A percentile compares a stretch with the other conserved stretches of the same genome.
Evolutionary conservation across 2,888 invertebrate genomes (phyloP).

Genomic region (Aspidiotus rigidus): DNA sequence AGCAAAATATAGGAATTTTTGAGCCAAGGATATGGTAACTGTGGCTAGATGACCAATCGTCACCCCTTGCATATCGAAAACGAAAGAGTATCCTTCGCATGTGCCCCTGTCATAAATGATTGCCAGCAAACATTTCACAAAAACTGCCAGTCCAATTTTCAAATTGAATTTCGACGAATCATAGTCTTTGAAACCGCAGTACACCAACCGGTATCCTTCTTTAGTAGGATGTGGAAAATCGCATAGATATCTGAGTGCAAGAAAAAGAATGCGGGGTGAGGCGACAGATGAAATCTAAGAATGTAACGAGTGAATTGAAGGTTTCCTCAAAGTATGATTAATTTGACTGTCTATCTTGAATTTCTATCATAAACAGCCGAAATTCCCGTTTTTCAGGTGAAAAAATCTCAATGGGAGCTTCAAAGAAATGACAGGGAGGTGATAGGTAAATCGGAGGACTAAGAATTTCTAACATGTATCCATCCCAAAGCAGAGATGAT

Average conservation of each 20-base stretch:
- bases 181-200: conserved; percentile 35
- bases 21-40: conserved; percentile 35
- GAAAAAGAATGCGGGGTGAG: not conserved
- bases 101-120: conserved; percentile 35
- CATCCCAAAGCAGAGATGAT: too few relatives aligned
- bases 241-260: conserved; percentile 34
- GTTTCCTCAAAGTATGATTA: too few relatives aligned
- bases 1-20: conserved; percentile 35
- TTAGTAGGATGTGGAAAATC: conserved; percentile 35
- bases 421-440: too few relatives aligned
- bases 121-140: conserved; percentile 36
- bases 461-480: too few relatives aligned
- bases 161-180: conserved; percentile 36
- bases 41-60: conserved; percentile 36
- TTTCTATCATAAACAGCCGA: too few relatives aligned
- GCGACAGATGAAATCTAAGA: not conserved
- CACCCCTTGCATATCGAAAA: conserved; percentile 37
- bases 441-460: too few relatives aligned
- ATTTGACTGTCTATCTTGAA: too few relatives aligned
- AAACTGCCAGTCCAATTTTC: conserved; percentile 34
- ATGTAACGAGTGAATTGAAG: not conserved
- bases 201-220: conserved; percentile 37
- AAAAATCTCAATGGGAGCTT: too few relatives aligned
- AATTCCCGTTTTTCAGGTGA: too few relatives aligned
- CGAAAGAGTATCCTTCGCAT: conserved; percentile 36